Evolutionary conservation across 2,797 vertebrate species (phyloP), one percentile per base, ranked within the genome.

Genomic region (Pelochelys cantorii): DNA sequence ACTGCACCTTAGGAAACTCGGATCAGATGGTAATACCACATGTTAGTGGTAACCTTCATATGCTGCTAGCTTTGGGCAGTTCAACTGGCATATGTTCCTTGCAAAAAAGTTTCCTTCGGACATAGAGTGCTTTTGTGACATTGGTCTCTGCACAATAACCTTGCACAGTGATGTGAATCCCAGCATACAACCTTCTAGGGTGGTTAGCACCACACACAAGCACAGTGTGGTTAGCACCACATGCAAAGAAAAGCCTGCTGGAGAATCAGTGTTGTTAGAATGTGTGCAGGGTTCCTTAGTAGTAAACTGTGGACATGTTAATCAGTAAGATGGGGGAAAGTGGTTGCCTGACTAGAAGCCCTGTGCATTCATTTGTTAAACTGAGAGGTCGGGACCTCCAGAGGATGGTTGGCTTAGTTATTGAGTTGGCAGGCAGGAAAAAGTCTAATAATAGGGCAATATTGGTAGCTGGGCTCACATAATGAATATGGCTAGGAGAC

Each of bases 171-270:
- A 31, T 65, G 29, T n/a, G 60, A 65, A n/a, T 65, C 31, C 60
- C 60, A 65, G 60, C 59, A 85, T 42, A 54, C 34, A 22, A 82
- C 82, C 27, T 53, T 91, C 60, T 92, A 34, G 22, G 57, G 57
- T 80, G 60, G 23, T 57, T 95, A 91, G 94, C 42, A 11, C 90
- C 86, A 53, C 79, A 89, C 13, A 60, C 54, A 27, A 84, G 42
- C 57, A 78, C 89, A 90, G 89, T 15, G 42, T 48, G 42, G 42
- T 48, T 48, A 48, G 42, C 8, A 48, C 42, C 42, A 48, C 42
- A 48, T 8, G 8, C 31, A 79, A 29, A 25, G 1, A 68, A 86
- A 93, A 52, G 53, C n/a, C 86, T 85, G 81, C 15, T 13, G 25
- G 81, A 84, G 90, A 88, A 89, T 10, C 81, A 56, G 1, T 75